These are phyloP conservation scores for Orchesella flavescens DNA, from an alignment of 2,888 invertebrate species.

Conservation along the genomic window DNA sequence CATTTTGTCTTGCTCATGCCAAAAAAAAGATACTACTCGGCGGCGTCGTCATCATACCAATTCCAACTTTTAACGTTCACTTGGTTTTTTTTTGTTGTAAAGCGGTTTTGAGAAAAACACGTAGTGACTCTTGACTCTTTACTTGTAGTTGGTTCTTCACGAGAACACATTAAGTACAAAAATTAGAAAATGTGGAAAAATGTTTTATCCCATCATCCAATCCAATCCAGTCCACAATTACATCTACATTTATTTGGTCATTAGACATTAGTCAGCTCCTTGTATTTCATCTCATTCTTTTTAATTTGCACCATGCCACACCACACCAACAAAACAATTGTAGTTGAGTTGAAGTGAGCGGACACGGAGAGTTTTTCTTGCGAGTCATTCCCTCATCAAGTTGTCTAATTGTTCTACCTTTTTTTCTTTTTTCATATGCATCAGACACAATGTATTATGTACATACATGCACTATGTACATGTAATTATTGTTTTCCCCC, in stretches of 20 bases:
- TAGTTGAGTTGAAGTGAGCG: not conserved
- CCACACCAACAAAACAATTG: too few species aligned
- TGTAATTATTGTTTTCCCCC: slow-evolving; percentile 57
- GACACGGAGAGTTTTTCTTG: not conserved
- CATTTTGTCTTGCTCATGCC: too few species aligned
- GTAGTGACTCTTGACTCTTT: too few species aligned
- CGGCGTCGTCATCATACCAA: not conserved
- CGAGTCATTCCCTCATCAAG: slow-evolving; percentile 48
- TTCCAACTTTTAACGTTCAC: not conserved
- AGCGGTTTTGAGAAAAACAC: not conserved
- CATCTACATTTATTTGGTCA: not conserved
- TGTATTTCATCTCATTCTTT: not conserved
- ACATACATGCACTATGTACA: slow-evolving; percentile 56
- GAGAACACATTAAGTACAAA: too few species aligned
- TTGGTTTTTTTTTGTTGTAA: not conserved
- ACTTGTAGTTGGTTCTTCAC: too few species aligned
- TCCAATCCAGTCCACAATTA: too few species aligned
- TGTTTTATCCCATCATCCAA: too few species aligned
- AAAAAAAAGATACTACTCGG: too few species aligned
- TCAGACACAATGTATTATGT: slow-evolving; percentile 31
- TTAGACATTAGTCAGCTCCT: not conserved
- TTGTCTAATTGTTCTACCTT: slow-evolving; percentile 61
- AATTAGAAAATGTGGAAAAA: too few species aligned
- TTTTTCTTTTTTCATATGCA: slow-evolving; percentile 46
- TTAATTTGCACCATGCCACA: not conserved